A percentile compares a stretch with the other conserved stretches of the same genome.
These are phyloP conservation scores for Condylostylus longicornis DNA, from an alignment of 1,140 invertebrate genomes.

Conservation along the genomic window DNA sequence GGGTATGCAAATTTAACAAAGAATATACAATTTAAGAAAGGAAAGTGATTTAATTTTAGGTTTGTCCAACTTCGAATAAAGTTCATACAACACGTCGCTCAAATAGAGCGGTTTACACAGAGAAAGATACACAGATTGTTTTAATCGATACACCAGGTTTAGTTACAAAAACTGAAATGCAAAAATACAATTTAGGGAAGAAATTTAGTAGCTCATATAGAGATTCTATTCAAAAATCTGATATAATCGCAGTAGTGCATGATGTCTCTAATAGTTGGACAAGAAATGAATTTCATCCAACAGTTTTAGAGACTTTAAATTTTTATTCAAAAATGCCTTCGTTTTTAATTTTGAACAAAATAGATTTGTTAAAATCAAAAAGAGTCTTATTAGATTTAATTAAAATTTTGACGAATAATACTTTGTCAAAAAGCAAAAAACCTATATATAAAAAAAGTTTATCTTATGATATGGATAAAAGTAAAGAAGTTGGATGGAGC, in stretches of 20 bases:
- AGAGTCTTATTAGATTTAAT: conserved; percentile 53
- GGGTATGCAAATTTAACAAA: conserved; percentile 37
- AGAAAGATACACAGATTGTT: conserved; percentile 66
- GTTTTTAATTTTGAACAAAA: conserved; percentile 79
- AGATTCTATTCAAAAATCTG: conserved; percentile 50
- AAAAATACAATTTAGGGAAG: conserved; percentile 49
- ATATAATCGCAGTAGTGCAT: conserved; percentile 73
- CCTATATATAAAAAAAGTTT: background rate
- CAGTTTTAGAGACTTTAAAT: conserved; percentile 53
- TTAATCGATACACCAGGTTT: conserved; percentile 79
- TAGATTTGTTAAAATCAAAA: conserved; percentile 67
- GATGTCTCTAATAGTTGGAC: conserved; percentile 60
- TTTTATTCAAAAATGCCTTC: conserved; percentile 46
- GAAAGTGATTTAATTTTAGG: conserved; percentile 36
- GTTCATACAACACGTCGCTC: conserved; percentile 75
- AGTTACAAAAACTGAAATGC: conserved; percentile 46
- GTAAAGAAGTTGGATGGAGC: conserved; percentile 46
- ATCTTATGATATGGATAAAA: conserved; percentile 4
- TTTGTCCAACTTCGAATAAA: conserved; percentile 75
- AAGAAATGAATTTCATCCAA: conserved; percentile 47
- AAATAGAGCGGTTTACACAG: conserved; percentile 52
- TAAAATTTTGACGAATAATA: conserved; percentile 48
- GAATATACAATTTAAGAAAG: background rate
- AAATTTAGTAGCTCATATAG: conserved; percentile 50
- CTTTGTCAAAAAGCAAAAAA: conserved; percentile 33